Percentiles rank a stretch among this genome's conserved stretches.
Conservation (phyloP, 2,113 vertebrate genomes). For the Dascyllus trimaculatus region DNA sequence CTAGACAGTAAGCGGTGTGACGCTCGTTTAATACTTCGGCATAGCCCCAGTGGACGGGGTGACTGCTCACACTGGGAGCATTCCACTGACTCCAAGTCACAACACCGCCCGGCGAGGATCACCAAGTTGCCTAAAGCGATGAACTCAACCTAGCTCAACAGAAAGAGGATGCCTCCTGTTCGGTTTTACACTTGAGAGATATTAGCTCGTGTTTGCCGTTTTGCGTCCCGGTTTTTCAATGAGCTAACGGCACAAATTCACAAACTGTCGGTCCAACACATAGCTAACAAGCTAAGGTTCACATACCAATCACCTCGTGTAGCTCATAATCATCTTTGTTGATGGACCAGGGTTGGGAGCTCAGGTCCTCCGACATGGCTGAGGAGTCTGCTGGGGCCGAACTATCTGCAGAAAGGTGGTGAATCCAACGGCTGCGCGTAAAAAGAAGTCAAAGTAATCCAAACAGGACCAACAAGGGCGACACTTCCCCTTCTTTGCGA, state of each 20-base stretch:
- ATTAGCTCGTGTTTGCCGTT: background rate
- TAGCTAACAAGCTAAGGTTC: constrained; percentile 65
- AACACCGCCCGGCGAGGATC: constrained; percentile 65
- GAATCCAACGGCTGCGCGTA: constrained; percentile 58
- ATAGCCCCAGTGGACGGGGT: constrained; percentile 54
- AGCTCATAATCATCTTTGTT: constrained; percentile 97
- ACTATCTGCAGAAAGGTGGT: constrained; percentile 48
- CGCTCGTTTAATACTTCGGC: constrained; percentile 40
- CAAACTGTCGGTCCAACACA: constrained; percentile 20
- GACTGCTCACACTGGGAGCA: constrained; percentile 8
- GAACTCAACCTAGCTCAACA: constrained; percentile 19
- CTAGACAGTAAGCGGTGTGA: background rate
- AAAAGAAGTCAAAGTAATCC: constrained; percentile 73
- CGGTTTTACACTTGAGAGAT: constrained; percentile 4
- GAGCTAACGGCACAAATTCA: constrained; percentile 8
- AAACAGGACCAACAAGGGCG: constrained; percentile 69
- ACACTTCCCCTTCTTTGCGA: constrained; percentile 80
- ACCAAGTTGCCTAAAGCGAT: constrained; percentile 1
- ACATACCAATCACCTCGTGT: constrained; percentile 97
- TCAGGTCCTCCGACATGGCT: constrained; percentile 95
- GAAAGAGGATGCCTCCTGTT: constrained; percentile 50
- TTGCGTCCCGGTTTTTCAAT: background rate
- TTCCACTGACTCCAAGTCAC: constrained; percentile 31
- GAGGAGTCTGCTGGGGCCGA: constrained; percentile 63
- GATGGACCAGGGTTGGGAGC: constrained; percentile 95